Evolutionary conservation across 2,888 invertebrate species (phyloP), one percentile per base, ranked within the genome.

Genomic region (Petrolisthes manimaculis): DNA sequence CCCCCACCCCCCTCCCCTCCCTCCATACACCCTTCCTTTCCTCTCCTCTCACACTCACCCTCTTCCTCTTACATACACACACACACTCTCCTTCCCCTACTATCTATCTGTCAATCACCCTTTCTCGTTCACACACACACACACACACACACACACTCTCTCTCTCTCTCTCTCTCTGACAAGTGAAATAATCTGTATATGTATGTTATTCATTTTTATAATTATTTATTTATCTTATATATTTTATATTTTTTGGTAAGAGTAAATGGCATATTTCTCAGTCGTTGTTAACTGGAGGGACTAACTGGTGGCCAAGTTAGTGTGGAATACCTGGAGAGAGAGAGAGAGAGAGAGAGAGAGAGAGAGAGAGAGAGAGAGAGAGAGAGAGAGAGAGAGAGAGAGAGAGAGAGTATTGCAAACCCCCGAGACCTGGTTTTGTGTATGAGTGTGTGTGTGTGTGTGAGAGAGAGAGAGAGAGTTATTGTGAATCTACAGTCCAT

Each of bases 311-410:
- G n/a, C 14, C 67, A 71, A 3, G n/a, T 71, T 18, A 18, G 71
- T 21, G 6, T 24, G 24, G 71, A 24, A 21, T 1, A 37, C 2
- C 37, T 2, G 37, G 37, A 37, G 37, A 37, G 37, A 37, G 37
- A 37, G 37, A 37, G 37, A 71, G n/a, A 6, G n/a, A 71, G 71
- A 71, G 71, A 71, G 12, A 67, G 67, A 67, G 14, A 14, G 67
- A 67, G 12, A 67, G 71, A 18, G n/a, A 21, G 71, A 71, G 71
- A 71, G 71, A 71, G 71, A 71, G 71, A 71, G 71, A 71, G 71
- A 71, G 71, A 71, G 71, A 71, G 71, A 71, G 71, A 71, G 71
- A 71, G 71, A 71, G 71, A 71, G 71, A 71, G 71, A 71, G 71
- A 71, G 71, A 71, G 71, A 71, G 71, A 71, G 71, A 71, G 71